These are phyloP conservation scores for Dynastes tityus DNA, from an alignment of 2,888 invertebrate species.

Conservation along the genomic window DNA sequence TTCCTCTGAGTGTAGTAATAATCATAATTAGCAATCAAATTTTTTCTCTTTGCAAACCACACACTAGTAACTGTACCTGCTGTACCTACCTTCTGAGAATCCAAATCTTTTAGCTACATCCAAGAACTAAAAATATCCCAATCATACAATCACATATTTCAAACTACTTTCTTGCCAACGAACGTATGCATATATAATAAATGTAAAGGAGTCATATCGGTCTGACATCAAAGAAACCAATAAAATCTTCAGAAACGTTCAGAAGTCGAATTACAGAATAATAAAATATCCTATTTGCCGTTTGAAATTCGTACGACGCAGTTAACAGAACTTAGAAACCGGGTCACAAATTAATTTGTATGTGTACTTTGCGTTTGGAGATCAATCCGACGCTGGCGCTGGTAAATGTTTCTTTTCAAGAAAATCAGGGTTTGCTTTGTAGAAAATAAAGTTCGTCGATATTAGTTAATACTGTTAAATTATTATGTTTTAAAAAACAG, in stretches of 20 bases:
- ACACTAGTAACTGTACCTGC: too few relatives aligned
- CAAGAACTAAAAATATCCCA: too few relatives aligned
- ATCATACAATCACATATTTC: too few relatives aligned
- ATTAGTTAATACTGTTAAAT: background rate
- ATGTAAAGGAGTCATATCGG: background rate
- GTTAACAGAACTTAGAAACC: too few relatives aligned
- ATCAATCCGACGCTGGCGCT: background rate
- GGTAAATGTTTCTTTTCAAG: background rate
- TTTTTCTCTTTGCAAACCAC: too few relatives aligned
- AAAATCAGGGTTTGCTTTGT: too few relatives aligned
- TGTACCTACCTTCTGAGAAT: too few relatives aligned
- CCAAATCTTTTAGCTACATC: too few relatives aligned
- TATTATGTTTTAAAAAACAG: background rate
- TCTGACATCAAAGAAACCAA: slow-evolving; percentile 11
- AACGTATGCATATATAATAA: background rate
- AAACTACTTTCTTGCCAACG: background rate
- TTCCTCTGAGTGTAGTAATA: too few relatives aligned
- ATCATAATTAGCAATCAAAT: too few relatives aligned
- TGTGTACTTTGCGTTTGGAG: background rate
- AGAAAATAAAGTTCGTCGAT: too few relatives aligned
- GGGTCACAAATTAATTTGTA: background rate
- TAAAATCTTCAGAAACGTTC: slow-evolving; percentile 11
- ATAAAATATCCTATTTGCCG: slow-evolving; percentile 1
- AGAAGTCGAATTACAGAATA: background rate
- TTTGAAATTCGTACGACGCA: background rate